These are phyloP conservation scores for Anadara kagoshimensis DNA, from an alignment of 1,140 invertebrate species.

Conservation along the genomic window DNA sequence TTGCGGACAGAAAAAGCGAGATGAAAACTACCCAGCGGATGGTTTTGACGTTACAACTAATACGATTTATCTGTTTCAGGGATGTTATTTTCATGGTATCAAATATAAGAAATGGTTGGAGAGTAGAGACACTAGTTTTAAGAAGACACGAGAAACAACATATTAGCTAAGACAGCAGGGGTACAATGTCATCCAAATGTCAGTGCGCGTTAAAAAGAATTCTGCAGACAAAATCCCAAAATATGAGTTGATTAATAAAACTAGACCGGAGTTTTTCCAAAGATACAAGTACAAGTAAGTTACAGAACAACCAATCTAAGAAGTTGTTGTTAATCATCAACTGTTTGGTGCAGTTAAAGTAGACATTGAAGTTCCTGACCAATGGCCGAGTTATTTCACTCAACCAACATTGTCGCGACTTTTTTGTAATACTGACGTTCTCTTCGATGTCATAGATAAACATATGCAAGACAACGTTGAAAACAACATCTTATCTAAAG, in stretches of 20 bases:
- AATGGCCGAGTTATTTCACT: background rate
- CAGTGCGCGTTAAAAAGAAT: conserved; percentile 29
- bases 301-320: conserved; percentile 28
- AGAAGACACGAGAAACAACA: conserved; percentile 7
- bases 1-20: background rate
- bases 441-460: conserved; percentile 20
- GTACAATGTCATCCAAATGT: conserved; percentile 29
- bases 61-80: conserved; percentile 34
- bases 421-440: conserved; percentile 24
- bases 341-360: conserved; percentile 44
- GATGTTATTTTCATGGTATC: conserved; percentile 41
- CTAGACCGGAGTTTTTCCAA: conserved; percentile 5
- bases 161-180: conserved; percentile 7
- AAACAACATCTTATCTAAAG: conserved; percentile 1
- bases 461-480: conserved; percentile 28
- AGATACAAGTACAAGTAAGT: conserved; percentile 13
- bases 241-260: conserved; percentile 1
- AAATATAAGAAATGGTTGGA: background rate
- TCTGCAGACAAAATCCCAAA: background rate
- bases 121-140: background rate
- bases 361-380: conserved; percentile 38
- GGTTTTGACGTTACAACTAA: conserved; percentile 11
- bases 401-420: too few species aligned
- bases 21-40: conserved; percentile 21
- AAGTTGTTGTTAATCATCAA: conserved; percentile 16